A percentile compares a stretch with the other conserved stretches of the same genome.
phyloP scores from a whole-genome alignment of 2,113 vertebrate species.

The Brachionichthys hirsutus region DNA sequence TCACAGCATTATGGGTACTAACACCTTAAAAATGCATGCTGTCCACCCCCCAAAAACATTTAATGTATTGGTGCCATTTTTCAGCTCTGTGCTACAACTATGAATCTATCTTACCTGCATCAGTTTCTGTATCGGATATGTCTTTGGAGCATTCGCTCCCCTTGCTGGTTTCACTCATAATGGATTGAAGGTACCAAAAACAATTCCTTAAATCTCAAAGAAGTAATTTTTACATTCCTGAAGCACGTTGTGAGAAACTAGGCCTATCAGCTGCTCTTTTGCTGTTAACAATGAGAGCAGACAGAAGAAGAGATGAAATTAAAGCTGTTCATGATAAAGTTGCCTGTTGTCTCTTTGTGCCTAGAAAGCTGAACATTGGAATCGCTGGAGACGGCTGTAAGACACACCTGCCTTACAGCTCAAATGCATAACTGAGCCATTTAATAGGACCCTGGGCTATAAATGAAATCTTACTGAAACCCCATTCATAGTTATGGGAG shows the following conservation, averaged over 20 bases:
- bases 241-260: slow-evolving; percentile 5
- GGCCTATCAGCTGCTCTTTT: slow-evolving; percentile 4
- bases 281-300: not conserved
- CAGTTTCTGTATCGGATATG: too few species aligned
- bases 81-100: too few species aligned
- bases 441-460: slow-evolving; percentile 23
- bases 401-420: slow-evolving; percentile 11
- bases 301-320: not conserved
- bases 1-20: too few species aligned
- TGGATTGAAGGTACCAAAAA: too few species aligned
- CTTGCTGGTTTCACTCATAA: too few species aligned
- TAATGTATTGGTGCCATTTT: too few species aligned
- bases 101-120: too few species aligned
- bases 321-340: not conserved
- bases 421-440: slow-evolving; percentile 17
- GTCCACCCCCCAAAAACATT: too few species aligned
- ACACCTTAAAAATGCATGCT: too few species aligned
- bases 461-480: slow-evolving; percentile 41
- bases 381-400: not conserved
- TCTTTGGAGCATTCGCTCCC: too few species aligned
- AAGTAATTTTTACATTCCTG: slow-evolving; percentile 11
- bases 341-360: not conserved
- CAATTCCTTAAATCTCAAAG: too few species aligned
- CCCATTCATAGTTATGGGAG: slow-evolving; percentile 12
- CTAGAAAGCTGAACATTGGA: not conserved